Evolutionary conservation across 1,140 invertebrate genomes (phyloP).

Genomic region (Penaeus vannamei): DNA sequence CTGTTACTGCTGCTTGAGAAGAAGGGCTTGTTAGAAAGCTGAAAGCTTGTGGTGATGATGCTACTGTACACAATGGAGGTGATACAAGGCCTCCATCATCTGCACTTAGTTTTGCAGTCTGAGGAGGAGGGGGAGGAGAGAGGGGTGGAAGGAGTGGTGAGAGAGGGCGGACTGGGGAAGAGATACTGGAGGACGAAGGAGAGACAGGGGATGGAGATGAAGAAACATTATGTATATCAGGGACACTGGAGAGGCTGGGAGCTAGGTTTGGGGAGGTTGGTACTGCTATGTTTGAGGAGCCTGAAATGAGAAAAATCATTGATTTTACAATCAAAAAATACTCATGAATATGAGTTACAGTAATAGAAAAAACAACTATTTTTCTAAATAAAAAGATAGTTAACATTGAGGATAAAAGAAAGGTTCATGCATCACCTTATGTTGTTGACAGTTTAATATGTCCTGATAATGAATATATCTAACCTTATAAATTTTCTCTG

Average conservation of each 20-base stretch:
- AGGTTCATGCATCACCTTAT: too few species aligned
- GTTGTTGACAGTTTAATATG: too few species aligned
- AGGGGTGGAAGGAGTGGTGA: conserved; percentile 8
- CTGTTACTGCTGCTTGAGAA: conserved; percentile 11
- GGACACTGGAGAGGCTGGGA: conserved; percentile 45
- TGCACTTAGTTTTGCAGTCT: neutral
- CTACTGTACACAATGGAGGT: conserved; percentile 14
- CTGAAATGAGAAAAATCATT: conserved; percentile 52
- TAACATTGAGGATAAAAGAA: neutral
- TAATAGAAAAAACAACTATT: neutral
- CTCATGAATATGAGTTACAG: neutral
- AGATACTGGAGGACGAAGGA: conserved; percentile 8
- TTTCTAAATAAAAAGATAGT: neutral
- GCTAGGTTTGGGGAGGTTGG: conserved; percentile 52
- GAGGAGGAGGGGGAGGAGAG: conserved; percentile 29
- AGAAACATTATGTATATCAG: conserved; percentile 42
- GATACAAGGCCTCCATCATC: conserved; percentile 2
- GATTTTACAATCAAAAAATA: neutral
- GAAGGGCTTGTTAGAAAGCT: conserved; percentile 4
- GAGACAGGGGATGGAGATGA: conserved; percentile 32
- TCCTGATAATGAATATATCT: too few species aligned
- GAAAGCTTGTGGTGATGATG: conserved; percentile 26
- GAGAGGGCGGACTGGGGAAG: conserved; percentile 16
- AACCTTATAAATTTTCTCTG: too few species aligned
- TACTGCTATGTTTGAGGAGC: conserved; percentile 65